Evolutionary conservation across 2,888 invertebrate species (phyloP), one percentile per base, ranked within the genome.

Genomic region (Epinotia brunnichana): DNA sequence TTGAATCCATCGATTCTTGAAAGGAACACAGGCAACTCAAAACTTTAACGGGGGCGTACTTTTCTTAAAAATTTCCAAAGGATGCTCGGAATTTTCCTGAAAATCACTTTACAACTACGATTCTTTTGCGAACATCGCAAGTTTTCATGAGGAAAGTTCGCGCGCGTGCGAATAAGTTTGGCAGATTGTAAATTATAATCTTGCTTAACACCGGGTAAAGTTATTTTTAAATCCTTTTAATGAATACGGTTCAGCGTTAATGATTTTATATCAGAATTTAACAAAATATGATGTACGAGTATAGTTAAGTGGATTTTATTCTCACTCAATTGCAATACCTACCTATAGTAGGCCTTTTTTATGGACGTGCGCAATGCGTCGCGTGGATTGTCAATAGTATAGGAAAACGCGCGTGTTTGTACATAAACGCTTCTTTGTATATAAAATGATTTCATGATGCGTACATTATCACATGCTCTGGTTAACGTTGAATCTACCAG

Each of bases 101-200:
- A 83, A 85, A 84, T 83, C 81, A 80, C 81, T 83, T 81, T 80
- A 76, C 71, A 81, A 83, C 81, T 78, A 76, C 79, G 82, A 84
- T 82, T 83, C 85, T 84, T 85, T 84, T 76, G 77, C 79, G 80
- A 84, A 83, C 82, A 83, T 81, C 85, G 83, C 85, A 83, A 89
- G 84, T 89, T 88, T 89, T 87, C 87, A 88, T 85, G 84, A 82
- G 79, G 76, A 83, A 86, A 90, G 84, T 91, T 88, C 70, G 81
- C 82, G 80, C 82, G 78, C 78, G 80, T 81, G 80, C 79, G 80
- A 80, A 77, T 74, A 74, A 75, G 76, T 77, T 81, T 73, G 73
- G 68, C 62, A 62, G 68, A 73, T 73, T 73, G 68, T 73, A 73
- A 73, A 73, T 73, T 73, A 73, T 73, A 69, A 73, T 73, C 51